These are phyloP conservation scores for Campylomormyrus tamandua DNA, from an alignment of 2,113 vertebrate species.

Conservation along the genomic window DNA sequence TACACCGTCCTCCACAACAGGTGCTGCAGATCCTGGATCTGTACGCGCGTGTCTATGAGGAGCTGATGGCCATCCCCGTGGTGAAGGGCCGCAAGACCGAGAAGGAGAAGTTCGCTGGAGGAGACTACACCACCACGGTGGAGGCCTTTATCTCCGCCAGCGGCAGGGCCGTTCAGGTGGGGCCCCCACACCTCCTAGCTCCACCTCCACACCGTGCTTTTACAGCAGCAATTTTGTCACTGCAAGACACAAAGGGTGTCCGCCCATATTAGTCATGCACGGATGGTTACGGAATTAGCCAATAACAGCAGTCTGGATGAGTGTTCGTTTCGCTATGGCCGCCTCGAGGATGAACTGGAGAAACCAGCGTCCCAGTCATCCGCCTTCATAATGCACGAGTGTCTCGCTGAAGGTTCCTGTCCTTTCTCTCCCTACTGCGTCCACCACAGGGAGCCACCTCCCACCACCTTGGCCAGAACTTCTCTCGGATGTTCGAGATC, in stretches of 20 bases:
- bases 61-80: constrained; percentile 92
- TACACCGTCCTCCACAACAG: constrained; percentile 45
- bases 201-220: not conserved
- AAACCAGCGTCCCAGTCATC: not conserved
- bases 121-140: constrained; percentile 91
- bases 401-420: not conserved
- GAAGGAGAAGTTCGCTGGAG: constrained; percentile 96
- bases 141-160: constrained; percentile 94
- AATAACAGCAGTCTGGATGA: not conserved
- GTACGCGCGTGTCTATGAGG: constrained; percentile 85
- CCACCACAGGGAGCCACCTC: constrained; percentile 81
- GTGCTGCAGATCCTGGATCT: constrained; percentile 91
- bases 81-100: constrained; percentile 93
- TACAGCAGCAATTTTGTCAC: not conserved
- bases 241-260: not conserved
- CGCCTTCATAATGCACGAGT: not conserved
- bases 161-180: constrained; percentile 91
- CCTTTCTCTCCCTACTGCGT: not conserved
- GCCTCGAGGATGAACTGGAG: not conserved
- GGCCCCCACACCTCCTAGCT: not conserved
- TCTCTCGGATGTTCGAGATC: constrained; percentile 96
- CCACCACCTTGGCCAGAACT: constrained; percentile 96
- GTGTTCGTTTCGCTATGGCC: not conserved
- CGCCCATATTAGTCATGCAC: not conserved
- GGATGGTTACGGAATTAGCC: not conserved